Base-by-base conservation (phyloP, 2,888 invertebrate genomes). In the Tricholauxania praeusta region DNA sequence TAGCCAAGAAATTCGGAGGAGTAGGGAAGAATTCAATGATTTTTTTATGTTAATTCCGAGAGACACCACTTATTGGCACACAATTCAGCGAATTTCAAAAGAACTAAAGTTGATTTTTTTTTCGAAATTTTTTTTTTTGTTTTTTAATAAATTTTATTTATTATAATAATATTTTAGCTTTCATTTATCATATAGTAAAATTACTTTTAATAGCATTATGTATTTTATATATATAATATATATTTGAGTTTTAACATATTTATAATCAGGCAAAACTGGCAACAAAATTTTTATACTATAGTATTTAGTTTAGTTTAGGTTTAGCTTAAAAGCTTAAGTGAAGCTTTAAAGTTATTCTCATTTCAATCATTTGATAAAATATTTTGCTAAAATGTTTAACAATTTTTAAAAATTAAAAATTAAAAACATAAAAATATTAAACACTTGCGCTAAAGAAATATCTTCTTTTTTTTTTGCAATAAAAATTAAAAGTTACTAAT, bases 181-280 rank as follows among this genome's bases (percentile, higher is more conserved):
- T 47, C 5, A 48, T n/a, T 74, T 51, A 59, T 66, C 17, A 66
- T 66, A 71, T 72, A 68, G 28, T 70, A 68, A 22, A 52, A 60
- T 53, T 53, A 14, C 17, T 69, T 63, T 73, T 60, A 68, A 55
- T 67, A 63, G 32, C 66, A 70, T 47, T n/a, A 0, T 52, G 57
- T 65, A 47, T 10, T 55, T 47, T 66, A 53, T 72, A 74, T 55
- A 49, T 66, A 60, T 70, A 51, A 57, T 55, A 78, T 76, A 79
- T 78, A 77, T 79, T 77, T 79, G 72, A 80, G 81, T 82, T 83
- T 86, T 82, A 86, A 86, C 86, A 85, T 84, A 86, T 84, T 85
- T 85, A 82, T 82, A 85, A 86, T 85, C 62, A 86, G 86, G 86
- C 86, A 86, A 86, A 86, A 86, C 86, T 86, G 85, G 85, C 85